Conservation (phyloP, 2,797 vertebrate genomes). For the Sardinella longiceps region DNA sequence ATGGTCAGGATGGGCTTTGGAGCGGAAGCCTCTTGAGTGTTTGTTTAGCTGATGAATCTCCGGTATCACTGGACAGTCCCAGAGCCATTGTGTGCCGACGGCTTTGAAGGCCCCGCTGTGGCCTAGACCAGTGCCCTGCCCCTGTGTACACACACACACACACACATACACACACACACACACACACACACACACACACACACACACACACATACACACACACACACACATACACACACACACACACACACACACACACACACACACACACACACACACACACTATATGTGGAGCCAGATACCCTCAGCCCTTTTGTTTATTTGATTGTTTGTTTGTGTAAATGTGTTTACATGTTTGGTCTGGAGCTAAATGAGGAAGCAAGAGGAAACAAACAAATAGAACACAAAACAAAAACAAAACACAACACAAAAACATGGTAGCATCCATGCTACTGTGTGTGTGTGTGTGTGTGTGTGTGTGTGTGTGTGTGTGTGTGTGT, state of each 20-base stretch:
- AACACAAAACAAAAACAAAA: background rate
- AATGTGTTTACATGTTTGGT: background rate
- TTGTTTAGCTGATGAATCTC: constrained; percentile 9
- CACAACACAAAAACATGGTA: background rate
- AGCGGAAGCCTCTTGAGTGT: no score
- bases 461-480: background rate
- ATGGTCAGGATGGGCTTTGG: background rate
- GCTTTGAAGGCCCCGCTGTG: constrained; percentile 2
- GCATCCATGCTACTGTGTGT: background rate
- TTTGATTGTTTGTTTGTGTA: constrained; percentile 13
- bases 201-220: no score
- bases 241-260: no score
- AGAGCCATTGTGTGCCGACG: background rate
- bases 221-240: no score
- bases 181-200: no score
- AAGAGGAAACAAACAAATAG: background rate
- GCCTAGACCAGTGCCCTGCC: background rate
- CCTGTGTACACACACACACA: no score
- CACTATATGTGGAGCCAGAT: background rate
- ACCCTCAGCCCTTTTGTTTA: background rate
- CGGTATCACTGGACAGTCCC: background rate
- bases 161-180: no score
- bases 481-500: background rate
- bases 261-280: no score
- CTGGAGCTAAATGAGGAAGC: constrained; percentile 13